Evolutionary conservation across 92 coral and sea anemone species (phyloP), one percentile per base, ranked within the genome.

Genomic region (Phenganax subtilis): DNA sequence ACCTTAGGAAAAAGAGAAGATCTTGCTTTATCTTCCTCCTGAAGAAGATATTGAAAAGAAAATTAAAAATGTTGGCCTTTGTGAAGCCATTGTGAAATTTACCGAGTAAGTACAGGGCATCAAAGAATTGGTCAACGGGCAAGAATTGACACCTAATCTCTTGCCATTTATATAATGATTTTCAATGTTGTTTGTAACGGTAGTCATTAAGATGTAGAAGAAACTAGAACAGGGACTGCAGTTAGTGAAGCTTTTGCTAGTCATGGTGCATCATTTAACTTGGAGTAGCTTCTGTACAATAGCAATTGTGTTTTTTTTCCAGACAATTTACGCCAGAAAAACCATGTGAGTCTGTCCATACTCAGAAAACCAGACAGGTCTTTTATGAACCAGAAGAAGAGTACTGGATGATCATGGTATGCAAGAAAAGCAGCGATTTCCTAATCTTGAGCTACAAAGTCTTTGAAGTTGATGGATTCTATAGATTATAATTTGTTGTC

Each of bases 321-420:
- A 93, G 98, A 69, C 91, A 91, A 80, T 94, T 94, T 87, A 80
- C 91, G n/a, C 97, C 97, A 15, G 86, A 81, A 69, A 94, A 90
- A 78, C 98, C 98, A 2, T 94, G 98, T 74, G 93, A 92, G 64
- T 91, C 97, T 53, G 88, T 94, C 0, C 98, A 94, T 75, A 94
- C 98, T 14, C 98, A 94, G 85, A 94, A 94, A 84, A 90, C 88
- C 55, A 90, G 98, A 80, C 98, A 94, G 76, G 97, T 93, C 30
- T 94, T 92, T 81, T 92, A 72, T 87, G 86, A 94, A 83, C 91
- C 98, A 30, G 98, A 94, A 77, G 90, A 93, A 78, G 96, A 88
- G 16, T 94, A 86, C 76, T 94, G 98, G 98, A 94, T 94, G 98
- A 89, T 94, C 30, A 90, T 94, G 98, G 98, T 94, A 65, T 27